A percentile compares a stretch with the other conserved stretches of the same genome.
Conservation (phyloP, 2,113 vertebrate species). For the Deroptyus accipitrinus region DNA sequence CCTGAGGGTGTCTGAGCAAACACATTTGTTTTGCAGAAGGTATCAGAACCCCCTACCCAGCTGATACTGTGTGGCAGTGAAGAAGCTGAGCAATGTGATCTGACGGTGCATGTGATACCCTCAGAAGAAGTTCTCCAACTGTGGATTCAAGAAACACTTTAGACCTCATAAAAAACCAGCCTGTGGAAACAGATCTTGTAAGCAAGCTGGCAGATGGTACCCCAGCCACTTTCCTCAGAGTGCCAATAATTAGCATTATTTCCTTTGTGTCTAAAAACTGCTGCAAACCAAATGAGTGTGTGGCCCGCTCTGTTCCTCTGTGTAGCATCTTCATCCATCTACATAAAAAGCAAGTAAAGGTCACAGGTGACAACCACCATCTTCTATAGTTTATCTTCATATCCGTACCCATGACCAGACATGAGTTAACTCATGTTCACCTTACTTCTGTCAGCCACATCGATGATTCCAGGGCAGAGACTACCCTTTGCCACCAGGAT, state of each 20-base stretch:
- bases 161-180: background rate
- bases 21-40: constrained; percentile 61
- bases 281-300: background rate
- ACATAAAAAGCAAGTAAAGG: background rate
- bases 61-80: constrained; percentile 20
- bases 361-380: background rate
- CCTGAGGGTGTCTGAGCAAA: background rate
- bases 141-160: constrained; percentile 42
- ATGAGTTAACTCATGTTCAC: fast-evolving
- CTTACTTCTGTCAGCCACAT: background rate
- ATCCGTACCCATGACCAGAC: background rate
- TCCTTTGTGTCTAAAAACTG: background rate
- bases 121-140: constrained; percentile 45
- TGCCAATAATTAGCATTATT: background rate
- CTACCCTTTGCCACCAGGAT: background rate
- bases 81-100: constrained; percentile 53
- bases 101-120: background rate
- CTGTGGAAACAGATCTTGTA: background rate
- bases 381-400: background rate
- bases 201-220: background rate
- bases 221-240: background rate
- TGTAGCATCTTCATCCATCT: background rate
- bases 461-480: background rate
- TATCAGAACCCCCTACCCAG: constrained; percentile 36
- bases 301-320: background rate